Base-by-base conservation (phyloP, 2,797 vertebrate genomes). In the Phoxinus dragarum region DNA sequence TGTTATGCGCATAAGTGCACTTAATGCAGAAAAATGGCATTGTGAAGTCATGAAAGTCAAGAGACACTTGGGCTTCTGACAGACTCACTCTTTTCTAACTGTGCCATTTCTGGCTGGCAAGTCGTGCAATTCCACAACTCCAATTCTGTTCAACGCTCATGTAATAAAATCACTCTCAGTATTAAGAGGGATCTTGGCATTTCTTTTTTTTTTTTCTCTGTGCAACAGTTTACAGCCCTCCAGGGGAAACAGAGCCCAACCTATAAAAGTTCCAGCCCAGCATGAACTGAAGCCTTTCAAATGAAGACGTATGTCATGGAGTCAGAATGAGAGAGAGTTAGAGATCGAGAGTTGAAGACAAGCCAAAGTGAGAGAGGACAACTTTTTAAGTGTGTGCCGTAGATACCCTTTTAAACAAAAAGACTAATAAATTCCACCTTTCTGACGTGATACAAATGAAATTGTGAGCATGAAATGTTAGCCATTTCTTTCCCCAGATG, bases 201-300 rank as follows among this genome's bases (percentile, higher is more conserved):
- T 94, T 89, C 90, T 93, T 93, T 89, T 66, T 59, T 66, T 94
- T 94, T 93, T 93, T 92, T 94, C 94, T 94, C 90, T 94, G 92
- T 93, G 93, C 93, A 92, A 89, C 91, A 93, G 91, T 94, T 94
- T 94, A 95, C 90, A 91, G 92, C 93, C 88, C 93, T 94, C 92
- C 91, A 92, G 92, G 93, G 93, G 93, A 94, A 93, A 94, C 90
- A 23, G 88, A 91, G 91, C 92, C 92, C 92, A 93, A 92, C 94
- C 94, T 95, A 91, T 94, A 92, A 93, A 95, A 95, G 93, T 93
- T 95, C 92, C 93, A 94, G 89, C 92, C 92, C 94, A 93, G 95
- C 93, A 94, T 89, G 89, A 93, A 91, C 92, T 76, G 89, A 94
- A 92, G 89, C 90, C 91, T 94, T 91, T 91, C 94, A 95, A 95